Conservation (phyloP, 1,140 invertebrate genomes). For the Eurosta solidaginis region DNA sequence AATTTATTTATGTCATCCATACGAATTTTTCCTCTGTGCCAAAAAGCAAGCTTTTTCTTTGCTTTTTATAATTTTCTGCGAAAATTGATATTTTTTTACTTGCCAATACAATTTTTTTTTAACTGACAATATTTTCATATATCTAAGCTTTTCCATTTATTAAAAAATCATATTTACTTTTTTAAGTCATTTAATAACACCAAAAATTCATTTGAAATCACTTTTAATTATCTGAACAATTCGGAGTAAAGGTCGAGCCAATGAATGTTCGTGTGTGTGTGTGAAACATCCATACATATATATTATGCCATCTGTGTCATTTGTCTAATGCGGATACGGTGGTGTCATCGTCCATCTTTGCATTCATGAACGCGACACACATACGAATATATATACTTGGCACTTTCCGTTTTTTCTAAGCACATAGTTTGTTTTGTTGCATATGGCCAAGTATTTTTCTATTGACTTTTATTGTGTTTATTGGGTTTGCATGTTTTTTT, state of each 20-base stretch:
- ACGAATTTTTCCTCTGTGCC: background rate
- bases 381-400: background rate
- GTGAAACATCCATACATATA: background rate
- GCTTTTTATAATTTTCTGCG: background rate
- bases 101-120: no score
- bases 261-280: background rate
- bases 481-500: background rate
- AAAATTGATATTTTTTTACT: background rate
- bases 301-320: background rate
- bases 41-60: background rate
- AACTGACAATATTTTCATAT: no score
- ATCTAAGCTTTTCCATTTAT: no score
- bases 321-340: background rate
- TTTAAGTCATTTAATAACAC: no score
- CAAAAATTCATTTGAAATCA: no score
- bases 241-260: no score
- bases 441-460: background rate
- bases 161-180: no score
- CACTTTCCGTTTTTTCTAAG: background rate
- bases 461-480: background rate
- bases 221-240: no score
- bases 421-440: no score
- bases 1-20: background rate
- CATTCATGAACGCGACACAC: background rate
- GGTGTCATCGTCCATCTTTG: constrained; percentile 12